phyloP scores from a whole-genome alignment of 2,888 invertebrate species.

The Petrolisthes manimaculis region DNA sequence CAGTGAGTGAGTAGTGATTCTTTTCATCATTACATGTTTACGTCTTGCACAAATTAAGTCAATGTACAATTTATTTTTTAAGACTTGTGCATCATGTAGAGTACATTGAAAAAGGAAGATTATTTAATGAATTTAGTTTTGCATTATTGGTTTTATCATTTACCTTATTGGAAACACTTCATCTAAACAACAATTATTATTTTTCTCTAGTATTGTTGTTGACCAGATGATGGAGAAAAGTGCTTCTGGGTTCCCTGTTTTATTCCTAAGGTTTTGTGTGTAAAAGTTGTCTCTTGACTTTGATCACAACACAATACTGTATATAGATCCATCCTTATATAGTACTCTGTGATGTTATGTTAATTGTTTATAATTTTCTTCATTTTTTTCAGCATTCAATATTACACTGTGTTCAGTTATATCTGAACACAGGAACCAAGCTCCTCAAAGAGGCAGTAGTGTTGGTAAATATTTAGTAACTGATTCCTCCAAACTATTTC shows the following conservation, averaged over 20 bases:
- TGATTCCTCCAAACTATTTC: too few relatives aligned
- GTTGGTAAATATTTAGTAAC: too few relatives aligned
- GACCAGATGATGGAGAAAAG: background rate
- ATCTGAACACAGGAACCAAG: too few relatives aligned
- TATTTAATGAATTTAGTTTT: slow-evolving; percentile 59
- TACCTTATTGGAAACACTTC: background rate
- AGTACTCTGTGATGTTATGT: too few relatives aligned
- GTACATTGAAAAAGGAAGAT: slow-evolving; percentile 25
- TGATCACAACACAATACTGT: too few relatives aligned
- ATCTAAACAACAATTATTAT: background rate
- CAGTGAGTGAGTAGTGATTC: background rate
- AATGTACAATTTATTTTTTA: slow-evolving; percentile 31
- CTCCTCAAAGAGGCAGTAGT: too few relatives aligned
- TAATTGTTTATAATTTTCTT: too few relatives aligned
- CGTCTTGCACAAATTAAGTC: slow-evolving; percentile 35
- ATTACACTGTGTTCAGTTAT: too few relatives aligned
- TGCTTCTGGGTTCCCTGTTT: background rate
- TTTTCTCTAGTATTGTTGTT: background rate
- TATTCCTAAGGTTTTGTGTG: too few relatives aligned
- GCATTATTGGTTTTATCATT: slow-evolving; percentile 38
- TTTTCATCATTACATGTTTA: background rate
- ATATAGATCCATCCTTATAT: too few relatives aligned
- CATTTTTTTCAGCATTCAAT: too few relatives aligned
- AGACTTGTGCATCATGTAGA: slow-evolving; percentile 46
- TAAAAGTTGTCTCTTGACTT: too few relatives aligned